Conservation (phyloP, 2,888 invertebrate genomes). For the Holacanthella duospinosa region DNA sequence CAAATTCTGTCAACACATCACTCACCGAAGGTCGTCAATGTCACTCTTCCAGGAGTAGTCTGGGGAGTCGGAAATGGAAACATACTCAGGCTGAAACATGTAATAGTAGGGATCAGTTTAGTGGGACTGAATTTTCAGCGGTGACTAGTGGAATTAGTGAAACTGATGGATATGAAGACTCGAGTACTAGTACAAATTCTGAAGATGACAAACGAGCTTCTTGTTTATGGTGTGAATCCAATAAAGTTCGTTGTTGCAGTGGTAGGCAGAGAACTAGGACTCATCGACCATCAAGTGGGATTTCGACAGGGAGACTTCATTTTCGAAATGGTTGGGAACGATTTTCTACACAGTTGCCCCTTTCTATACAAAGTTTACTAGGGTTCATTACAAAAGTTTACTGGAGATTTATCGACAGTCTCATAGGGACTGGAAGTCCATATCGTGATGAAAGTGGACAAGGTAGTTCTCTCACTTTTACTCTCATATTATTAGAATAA, state of each 20-base stretch:
- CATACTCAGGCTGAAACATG: background rate
- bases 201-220: background rate
- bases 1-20: background rate
- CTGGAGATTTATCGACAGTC: slow-evolving; percentile 34
- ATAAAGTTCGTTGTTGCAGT: background rate
- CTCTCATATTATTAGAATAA: background rate
- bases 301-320: slow-evolving; percentile 4
- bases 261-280: background rate
- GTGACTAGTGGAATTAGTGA: background rate
- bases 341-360: slow-evolving; percentile 25
- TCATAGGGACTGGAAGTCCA: slow-evolving; percentile 31
- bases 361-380: slow-evolving; percentile 30
- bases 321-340: slow-evolving; percentile 27
- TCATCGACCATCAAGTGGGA: background rate
- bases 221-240: background rate
- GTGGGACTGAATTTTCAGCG: background rate
- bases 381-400: slow-evolving; percentile 36
- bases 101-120: background rate
- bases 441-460: slow-evolving; percentile 33
- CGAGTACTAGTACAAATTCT: background rate
- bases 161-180: background rate
- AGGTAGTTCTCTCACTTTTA: slow-evolving; percentile 18
- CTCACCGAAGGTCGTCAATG: no score
- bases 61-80: background rate
- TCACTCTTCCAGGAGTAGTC: no score